These are phyloP conservation scores for Burhinus oedicnemus DNA, from an alignment of 2,113 vertebrate species.

Conservation along the genomic window DNA sequence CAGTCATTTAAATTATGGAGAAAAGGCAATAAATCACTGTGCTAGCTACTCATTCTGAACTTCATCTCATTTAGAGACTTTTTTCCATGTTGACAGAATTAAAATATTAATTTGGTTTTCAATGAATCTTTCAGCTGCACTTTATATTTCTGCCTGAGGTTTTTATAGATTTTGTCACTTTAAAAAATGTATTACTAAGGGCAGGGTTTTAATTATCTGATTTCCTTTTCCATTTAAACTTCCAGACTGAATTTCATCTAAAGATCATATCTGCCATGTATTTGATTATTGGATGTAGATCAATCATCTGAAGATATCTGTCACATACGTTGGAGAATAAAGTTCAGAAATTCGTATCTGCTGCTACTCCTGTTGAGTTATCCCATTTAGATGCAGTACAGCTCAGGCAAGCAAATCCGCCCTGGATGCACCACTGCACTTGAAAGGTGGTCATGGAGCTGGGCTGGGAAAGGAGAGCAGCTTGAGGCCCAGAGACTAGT, in stretches of 20 bases:
- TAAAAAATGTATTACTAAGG: slow-evolving; percentile 61
- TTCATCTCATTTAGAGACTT: slow-evolving; percentile 35
- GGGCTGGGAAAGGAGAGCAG: not conserved
- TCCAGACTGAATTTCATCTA: slow-evolving; percentile 41
- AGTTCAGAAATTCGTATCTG: not conserved
- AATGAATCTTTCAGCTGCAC: slow-evolving; percentile 45
- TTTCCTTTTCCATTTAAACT: slow-evolving; percentile 63
- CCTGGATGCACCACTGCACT: not conserved
- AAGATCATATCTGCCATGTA: slow-evolving; percentile 7
- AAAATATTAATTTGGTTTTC: slow-evolving; percentile 70
- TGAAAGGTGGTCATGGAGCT: not conserved
- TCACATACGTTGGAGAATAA: not conserved
- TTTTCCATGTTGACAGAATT: slow-evolving; percentile 52
- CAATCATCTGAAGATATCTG: not conserved
- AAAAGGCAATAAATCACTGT: slow-evolving; percentile 48
- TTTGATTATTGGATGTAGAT: slow-evolving; percentile 51
- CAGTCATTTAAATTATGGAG: slow-evolving; percentile 31
- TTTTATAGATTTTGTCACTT: slow-evolving; percentile 58
- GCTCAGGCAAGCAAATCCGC: not conserved
- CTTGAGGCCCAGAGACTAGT: not conserved
- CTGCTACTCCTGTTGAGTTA: not conserved
- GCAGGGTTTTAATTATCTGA: slow-evolving; percentile 58
- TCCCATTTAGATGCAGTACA: not conserved
- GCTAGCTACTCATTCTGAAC: not conserved
- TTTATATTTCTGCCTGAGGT: slow-evolving; percentile 49